These are phyloP conservation scores for Amphiprion clarkii DNA, from an alignment of 2,797 vertebrate genomes.

Conservation along the genomic window DNA sequence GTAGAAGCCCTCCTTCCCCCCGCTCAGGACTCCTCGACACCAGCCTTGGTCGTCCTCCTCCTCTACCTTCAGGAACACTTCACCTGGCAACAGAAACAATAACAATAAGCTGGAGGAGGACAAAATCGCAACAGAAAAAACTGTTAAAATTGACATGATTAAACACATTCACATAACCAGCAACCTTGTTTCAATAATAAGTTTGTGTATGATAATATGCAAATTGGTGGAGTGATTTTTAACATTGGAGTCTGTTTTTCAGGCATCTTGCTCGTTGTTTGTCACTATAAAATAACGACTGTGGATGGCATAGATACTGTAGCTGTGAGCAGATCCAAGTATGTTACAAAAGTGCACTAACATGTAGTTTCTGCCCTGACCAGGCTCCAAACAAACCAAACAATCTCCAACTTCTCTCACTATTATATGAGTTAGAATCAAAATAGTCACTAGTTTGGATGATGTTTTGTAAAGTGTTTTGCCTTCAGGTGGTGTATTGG, in stretches of 20 bases:
- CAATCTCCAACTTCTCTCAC: neutral
- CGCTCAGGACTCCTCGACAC: conserved; percentile 84
- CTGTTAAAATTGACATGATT: neutral
- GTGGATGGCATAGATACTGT: too few species aligned
- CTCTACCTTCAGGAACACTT: conserved; percentile 86
- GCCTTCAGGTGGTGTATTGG: neutral
- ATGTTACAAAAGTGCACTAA: neutral
- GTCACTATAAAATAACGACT: neutral
- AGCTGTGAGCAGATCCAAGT: neutral
- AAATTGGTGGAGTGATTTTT: neutral
- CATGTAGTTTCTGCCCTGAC: neutral
- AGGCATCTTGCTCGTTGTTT: neutral
- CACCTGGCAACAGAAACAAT: conserved; percentile 67
- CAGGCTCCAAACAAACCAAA: neutral
- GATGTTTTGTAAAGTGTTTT: neutral
- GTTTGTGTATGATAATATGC: too few species aligned
- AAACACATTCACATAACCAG: neutral
- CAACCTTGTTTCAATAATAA: neutral
- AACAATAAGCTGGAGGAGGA: neutral
- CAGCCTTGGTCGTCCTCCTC: conserved; percentile 89
- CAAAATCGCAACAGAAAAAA: neutral
- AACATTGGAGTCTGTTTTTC: neutral
- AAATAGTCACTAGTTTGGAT: neutral
- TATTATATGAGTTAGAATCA: neutral
- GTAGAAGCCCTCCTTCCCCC: conserved; percentile 84